Conservation (phyloP, 2,797 vertebrate genomes). For the Mus caroli region DNA sequence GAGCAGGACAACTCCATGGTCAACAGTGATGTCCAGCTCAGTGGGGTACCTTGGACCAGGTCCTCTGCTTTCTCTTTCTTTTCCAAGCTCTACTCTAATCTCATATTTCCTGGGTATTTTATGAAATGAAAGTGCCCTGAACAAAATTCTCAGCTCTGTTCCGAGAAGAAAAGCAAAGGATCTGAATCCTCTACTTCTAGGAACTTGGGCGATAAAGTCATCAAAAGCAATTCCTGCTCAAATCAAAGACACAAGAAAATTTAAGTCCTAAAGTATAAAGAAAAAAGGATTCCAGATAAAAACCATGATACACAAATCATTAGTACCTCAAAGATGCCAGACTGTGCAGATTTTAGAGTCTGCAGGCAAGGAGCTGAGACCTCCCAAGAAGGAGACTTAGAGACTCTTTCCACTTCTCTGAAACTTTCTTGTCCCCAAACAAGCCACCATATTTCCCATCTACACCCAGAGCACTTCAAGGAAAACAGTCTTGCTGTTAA, state of each 20-base stretch:
- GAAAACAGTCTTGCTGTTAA: not conserved
- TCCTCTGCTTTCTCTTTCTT: not conserved
- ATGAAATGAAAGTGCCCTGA: not conserved
- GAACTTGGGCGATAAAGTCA: not conserved
- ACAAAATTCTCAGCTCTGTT: not conserved
- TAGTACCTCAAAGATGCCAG: not conserved
- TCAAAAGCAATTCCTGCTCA: not conserved
- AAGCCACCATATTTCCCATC: too few relatives aligned
- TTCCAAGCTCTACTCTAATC: fast-evolving
- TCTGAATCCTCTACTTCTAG: not conserved
- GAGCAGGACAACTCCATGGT: not conserved
- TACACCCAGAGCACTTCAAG: not conserved
- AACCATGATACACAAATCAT: too few relatives aligned
- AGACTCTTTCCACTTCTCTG: not conserved
- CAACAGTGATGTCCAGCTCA: not conserved
- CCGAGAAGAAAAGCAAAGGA: not conserved
- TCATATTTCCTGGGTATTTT: not conserved
- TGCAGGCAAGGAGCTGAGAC: not conserved
- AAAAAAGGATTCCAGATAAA: not conserved
- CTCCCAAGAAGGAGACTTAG: not conserved
- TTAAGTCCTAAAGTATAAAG: not conserved
- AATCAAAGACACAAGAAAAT: not conserved
- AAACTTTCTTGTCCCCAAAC: not conserved
- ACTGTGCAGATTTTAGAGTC: not conserved
- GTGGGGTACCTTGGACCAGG: fast-evolving